Evolutionary conservation across 2,797 vertebrate species (phyloP).

Genomic region (Alauda arvensis): DNA sequence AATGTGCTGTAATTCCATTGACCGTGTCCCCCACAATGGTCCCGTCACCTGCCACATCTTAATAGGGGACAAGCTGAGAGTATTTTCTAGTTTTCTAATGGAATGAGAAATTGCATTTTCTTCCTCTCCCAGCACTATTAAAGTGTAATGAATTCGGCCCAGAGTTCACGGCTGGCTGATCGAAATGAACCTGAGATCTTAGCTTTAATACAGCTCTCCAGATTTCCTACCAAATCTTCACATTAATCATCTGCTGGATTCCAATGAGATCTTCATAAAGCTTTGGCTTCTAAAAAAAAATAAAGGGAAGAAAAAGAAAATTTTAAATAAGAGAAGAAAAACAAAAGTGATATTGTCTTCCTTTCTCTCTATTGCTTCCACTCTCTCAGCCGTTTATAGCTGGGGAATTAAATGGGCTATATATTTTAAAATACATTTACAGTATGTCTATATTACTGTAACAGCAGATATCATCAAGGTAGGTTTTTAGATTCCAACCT

Average conservation of each 20-base stretch:
- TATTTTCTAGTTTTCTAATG: conserved; percentile 92
- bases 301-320: no score
- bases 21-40: conserved; percentile 82
- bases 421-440: conserved; percentile 79
- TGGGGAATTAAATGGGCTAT: conserved; percentile 74
- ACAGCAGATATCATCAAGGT: conserved; percentile 70
- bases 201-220: conserved; percentile 87
- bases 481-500: conserved; percentile 75
- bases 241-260: conserved; percentile 91
- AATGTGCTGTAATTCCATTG: conserved; percentile 77
- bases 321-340: not conserved
- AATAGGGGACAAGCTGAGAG: conserved; percentile 89
- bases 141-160: conserved; percentile 92
- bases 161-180: conserved; percentile 93
- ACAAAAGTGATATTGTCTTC: conserved; percentile 48
- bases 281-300: conserved; percentile 47
- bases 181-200: conserved; percentile 90
- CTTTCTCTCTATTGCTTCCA: conserved; percentile 23
- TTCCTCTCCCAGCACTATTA: conserved; percentile 84
- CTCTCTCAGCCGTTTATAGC: conserved; percentile 68
- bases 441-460: conserved; percentile 77
- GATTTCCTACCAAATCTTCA: conserved; percentile 90
- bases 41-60: conserved; percentile 89
- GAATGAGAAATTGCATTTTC: conserved; percentile 94
- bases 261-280: conserved; percentile 88